phyloP scores from a whole-genome alignment of 2,113 vertebrate species.

The Pollimyrus isidori region DNA sequence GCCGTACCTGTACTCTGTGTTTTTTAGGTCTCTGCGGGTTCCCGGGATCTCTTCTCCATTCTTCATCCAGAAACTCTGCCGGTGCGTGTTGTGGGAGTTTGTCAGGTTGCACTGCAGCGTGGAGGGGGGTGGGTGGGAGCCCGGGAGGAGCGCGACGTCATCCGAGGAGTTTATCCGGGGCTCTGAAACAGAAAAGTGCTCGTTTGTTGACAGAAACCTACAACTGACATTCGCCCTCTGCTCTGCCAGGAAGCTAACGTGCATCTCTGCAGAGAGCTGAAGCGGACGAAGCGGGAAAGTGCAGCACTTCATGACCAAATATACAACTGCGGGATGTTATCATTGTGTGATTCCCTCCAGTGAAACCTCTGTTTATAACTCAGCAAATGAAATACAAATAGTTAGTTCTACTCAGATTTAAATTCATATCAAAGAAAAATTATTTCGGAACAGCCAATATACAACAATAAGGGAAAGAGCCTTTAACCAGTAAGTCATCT shows the following conservation, averaged over 20 bases:
- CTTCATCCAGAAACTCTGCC: slow-evolving; percentile 87
- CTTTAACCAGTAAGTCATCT: not conserved
- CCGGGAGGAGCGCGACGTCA: slow-evolving; percentile 65
- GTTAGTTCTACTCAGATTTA: not conserved
- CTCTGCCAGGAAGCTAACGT: not conserved
- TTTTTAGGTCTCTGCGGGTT: slow-evolving; percentile 60
- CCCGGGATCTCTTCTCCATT: slow-evolving; percentile 77
- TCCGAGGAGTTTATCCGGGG: slow-evolving; percentile 83
- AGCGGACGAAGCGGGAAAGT: not conserved
- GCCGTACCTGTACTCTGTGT: slow-evolving; percentile 73
- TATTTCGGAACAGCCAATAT: not conserved
- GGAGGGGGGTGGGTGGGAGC: slow-evolving; percentile 45
- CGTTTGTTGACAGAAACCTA: slow-evolving; percentile 43
- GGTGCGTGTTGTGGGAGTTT: slow-evolving; percentile 67
- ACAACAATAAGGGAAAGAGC: not conserved
- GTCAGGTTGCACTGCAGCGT: slow-evolving; percentile 88
- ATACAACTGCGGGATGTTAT: not conserved
- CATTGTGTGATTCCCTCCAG: not conserved
- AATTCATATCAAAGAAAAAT: not conserved
- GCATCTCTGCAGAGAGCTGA: not conserved
- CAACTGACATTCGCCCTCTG: not conserved
- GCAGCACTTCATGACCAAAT: not conserved
- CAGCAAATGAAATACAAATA: not conserved
- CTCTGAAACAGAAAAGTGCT: slow-evolving; percentile 74
- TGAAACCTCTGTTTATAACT: not conserved